These are phyloP conservation scores for Cavia aperea DNA, from an alignment of 2,113 vertebrate species.

Conservation along the genomic window DNA sequence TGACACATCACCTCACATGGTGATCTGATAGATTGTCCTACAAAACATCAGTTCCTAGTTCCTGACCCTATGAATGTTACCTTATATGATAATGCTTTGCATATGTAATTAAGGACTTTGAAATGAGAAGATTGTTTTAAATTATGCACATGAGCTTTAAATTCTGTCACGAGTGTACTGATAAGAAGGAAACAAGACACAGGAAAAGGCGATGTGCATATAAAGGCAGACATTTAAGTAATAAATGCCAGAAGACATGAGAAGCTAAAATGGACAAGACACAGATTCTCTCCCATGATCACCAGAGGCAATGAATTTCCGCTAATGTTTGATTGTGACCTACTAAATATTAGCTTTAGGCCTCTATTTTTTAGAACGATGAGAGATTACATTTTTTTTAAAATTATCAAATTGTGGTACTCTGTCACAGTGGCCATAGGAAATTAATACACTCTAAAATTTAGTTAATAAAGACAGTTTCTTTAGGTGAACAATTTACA, in stretches of 20 bases:
- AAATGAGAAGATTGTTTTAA: not conserved
- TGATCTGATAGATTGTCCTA: not conserved
- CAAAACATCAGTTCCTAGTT: not conserved
- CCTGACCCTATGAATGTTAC: not conserved
- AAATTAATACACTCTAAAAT: not conserved
- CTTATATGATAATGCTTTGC: not conserved
- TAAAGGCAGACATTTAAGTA: not conserved
- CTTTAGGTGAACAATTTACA: not conserved
- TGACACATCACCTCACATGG: not conserved
- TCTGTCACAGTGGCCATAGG: not conserved
- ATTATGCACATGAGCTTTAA: not conserved
- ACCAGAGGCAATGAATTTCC: not conserved
- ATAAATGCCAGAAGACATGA: not conserved
- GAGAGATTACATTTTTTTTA: not conserved
- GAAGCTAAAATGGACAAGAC: not conserved
- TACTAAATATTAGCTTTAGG: not conserved
- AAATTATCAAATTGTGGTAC: not conserved
- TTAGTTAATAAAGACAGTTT: not conserved
- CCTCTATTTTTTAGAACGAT: not conserved
- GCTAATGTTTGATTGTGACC: not conserved
- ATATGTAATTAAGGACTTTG: not conserved
- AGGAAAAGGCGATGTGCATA: not conserved
- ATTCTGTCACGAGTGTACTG: not conserved
- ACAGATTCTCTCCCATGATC: not conserved
- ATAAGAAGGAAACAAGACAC: not conserved